Conservation (phyloP, 2,888 invertebrate genomes). For the Antitype chi region DNA sequence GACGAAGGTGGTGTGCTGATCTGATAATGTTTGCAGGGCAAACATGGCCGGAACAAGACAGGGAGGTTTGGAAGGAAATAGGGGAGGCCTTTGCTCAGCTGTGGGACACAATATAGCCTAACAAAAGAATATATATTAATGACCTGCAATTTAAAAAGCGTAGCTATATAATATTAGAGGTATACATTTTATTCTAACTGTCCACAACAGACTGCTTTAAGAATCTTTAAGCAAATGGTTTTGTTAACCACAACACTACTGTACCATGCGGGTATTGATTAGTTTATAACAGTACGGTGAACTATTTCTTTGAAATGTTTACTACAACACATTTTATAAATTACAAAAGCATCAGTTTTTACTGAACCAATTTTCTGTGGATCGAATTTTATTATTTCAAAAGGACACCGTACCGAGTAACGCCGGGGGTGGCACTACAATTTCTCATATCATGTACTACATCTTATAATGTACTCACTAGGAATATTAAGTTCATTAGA, state of each 20-base stretch:
- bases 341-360: slow-evolving; percentile 21
- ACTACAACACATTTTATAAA: slow-evolving; percentile 22
- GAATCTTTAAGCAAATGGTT: too few species aligned
- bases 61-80: too few species aligned
- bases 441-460: slow-evolving; percentile 5
- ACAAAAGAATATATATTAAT: too few species aligned
- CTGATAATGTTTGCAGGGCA: too few species aligned
- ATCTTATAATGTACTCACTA: not conserved
- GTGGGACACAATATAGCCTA: too few species aligned
- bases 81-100: too few species aligned
- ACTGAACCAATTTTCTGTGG: slow-evolving; percentile 35
- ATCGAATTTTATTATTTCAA: slow-evolving; percentile 22
- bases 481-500: slow-evolving; percentile 19
- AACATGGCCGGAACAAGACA: too few species aligned
- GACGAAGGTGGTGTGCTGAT: too few species aligned
- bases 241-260: not conserved
- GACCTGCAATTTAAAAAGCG: too few species aligned
- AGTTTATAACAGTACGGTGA: not conserved
- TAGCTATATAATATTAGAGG: too few species aligned
- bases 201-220: too few species aligned
- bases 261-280: slow-evolving; percentile 14
- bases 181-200: too few species aligned
- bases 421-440: slow-evolving; percentile 27
- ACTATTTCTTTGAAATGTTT: not conserved
- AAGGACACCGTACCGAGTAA: slow-evolving; percentile 16